These are phyloP conservation scores for Suncus etruscus DNA, from an alignment of 2,113 vertebrate genomes.

Conservation along the genomic window DNA sequence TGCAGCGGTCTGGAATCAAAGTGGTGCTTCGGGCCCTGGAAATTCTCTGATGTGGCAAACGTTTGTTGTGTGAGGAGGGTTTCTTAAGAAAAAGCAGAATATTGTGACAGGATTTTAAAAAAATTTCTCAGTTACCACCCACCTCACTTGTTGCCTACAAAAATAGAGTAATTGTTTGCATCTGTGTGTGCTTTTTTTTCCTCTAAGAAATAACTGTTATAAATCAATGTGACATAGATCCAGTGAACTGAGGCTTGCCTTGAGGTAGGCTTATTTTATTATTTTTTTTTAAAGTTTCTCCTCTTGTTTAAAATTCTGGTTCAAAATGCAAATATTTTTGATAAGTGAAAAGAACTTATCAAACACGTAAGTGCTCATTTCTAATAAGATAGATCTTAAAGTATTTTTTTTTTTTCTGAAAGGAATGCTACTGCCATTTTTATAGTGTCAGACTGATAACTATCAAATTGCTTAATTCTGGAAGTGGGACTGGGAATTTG, in stretches of 20 bases:
- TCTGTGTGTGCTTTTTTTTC: slow-evolving; percentile 90
- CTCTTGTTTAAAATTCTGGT: slow-evolving; percentile 65
- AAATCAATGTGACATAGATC: slow-evolving; percentile 89
- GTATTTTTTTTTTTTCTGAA: slow-evolving; percentile 4
- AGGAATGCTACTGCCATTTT: background rate
- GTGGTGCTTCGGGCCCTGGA: slow-evolving; percentile 91
- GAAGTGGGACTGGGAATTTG: slow-evolving; percentile 62
- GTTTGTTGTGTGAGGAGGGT: slow-evolving; percentile 94
- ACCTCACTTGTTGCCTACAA: slow-evolving; percentile 94
- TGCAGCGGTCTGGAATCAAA: slow-evolving; percentile 95
- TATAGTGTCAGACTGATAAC: slow-evolving; percentile 47
- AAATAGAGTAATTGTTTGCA: slow-evolving; percentile 95
- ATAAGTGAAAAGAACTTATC: slow-evolving; percentile 29
- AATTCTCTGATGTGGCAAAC: slow-evolving; percentile 95
- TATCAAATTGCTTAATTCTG: slow-evolving; percentile 61
- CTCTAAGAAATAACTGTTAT: slow-evolving; percentile 89
- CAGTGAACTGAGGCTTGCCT: slow-evolving; percentile 77
- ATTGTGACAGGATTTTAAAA: slow-evolving; percentile 90
- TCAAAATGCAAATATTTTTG: slow-evolving; percentile 68
- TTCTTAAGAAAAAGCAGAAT: slow-evolving; percentile 88
- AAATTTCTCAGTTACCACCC: slow-evolving; percentile 93
- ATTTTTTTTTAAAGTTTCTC: slow-evolving; percentile 25
- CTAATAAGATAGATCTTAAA: background rate
- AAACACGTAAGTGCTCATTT: background rate
- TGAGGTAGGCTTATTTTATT: slow-evolving; percentile 75